A percentile compares a stretch with the other conserved stretches of the same genome.
Conservation (phyloP, 2,113 vertebrate genomes). For the Lepidiolamprologus cunningtoni region DNA sequence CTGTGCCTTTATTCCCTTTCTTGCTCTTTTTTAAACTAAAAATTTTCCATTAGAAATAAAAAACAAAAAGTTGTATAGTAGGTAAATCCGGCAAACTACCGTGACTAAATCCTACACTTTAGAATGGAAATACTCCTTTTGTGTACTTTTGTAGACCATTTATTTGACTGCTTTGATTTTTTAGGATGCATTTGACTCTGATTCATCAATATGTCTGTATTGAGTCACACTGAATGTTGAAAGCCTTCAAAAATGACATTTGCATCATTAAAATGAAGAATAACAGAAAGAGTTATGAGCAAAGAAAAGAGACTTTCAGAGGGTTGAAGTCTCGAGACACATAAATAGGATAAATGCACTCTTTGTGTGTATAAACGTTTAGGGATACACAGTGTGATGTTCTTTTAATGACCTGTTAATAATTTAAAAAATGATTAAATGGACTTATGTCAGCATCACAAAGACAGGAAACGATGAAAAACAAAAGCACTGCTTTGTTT, state of each 20-base stretch:
- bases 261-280: not conserved
- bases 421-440: not conserved
- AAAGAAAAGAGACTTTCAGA: not conserved
- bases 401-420: not conserved
- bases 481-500: not conserved
- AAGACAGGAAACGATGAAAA: not conserved
- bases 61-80: not conserved
- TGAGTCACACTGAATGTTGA: not conserved
- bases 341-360: not conserved
- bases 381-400: too few species aligned
- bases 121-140: not conserved
- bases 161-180: not conserved
- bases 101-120: not conserved
- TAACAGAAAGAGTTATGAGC: not conserved
- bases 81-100: not conserved
- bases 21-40: not conserved
- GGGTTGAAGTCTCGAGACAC: not conserved
- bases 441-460: not conserved
- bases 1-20: too few species aligned
- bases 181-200: not conserved
- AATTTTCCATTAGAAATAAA: not conserved
- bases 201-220: not conserved
- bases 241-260: not conserved
- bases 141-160: not conserved
- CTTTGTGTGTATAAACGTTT: not conserved